A percentile compares a stretch with the other conserved stretches of the same genome.
Evolutionary conservation across 2,113 vertebrate species (phyloP).

Genomic region (Sminthopsis crassicaudata): DNA sequence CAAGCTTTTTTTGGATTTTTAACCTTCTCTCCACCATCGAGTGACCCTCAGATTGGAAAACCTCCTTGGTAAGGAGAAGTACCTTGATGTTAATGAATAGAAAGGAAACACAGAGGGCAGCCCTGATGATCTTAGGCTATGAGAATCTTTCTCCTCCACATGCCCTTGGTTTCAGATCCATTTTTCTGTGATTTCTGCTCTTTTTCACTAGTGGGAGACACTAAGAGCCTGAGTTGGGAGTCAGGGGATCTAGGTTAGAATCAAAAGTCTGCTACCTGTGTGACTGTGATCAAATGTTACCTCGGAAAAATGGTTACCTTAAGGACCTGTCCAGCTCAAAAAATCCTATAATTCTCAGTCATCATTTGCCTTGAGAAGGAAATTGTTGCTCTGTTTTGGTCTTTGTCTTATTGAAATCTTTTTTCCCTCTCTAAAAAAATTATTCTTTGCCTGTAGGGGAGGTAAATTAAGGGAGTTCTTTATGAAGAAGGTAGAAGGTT

Average conservation of each 20-base stretch:
- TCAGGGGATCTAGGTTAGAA: background rate
- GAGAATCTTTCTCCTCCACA: background rate
- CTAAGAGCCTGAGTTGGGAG: background rate
- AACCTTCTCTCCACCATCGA: background rate
- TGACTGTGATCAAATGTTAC: background rate
- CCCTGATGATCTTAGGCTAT: background rate
- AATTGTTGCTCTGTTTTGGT: background rate
- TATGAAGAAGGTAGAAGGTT: background rate
- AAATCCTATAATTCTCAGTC: background rate
- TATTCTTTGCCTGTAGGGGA: background rate
- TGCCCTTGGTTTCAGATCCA: background rate
- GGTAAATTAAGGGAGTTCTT: background rate
- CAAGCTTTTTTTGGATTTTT: slow-evolving; percentile 46
- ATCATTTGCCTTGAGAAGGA: background rate
- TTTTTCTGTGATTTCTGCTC: background rate
- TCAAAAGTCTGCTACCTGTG: background rate
- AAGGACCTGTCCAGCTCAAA: background rate
- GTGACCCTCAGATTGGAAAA: slow-evolving; percentile 29
- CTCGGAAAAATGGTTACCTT: background rate
- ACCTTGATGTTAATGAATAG: background rate
- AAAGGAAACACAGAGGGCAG: background rate
- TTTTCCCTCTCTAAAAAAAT: background rate
- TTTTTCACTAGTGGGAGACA: background rate
- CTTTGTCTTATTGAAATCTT: background rate
- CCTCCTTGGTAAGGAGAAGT: slow-evolving; percentile 4